Evolutionary conservation across 2,888 invertebrate species (phyloP), one percentile per base, ranked within the genome.

Genomic region (Geophilus truncorum): DNA sequence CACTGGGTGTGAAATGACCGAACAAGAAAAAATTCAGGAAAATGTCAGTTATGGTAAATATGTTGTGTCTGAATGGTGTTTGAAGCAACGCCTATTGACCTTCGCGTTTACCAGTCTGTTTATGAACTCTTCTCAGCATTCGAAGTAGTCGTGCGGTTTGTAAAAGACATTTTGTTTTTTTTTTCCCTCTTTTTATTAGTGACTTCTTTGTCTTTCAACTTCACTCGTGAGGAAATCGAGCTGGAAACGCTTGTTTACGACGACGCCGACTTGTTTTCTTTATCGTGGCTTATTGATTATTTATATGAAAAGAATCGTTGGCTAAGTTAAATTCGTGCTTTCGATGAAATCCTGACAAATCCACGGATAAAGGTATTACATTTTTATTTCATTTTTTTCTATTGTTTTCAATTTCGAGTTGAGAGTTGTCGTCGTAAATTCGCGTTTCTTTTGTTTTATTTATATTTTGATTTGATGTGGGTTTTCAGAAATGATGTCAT

Each of bases 1-100:
- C n/a, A n/a, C n/a, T n/a, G n/a, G n/a, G n/a, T n/a, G n/a, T n/a
- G n/a, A n/a, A n/a, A n/a, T n/a, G n/a, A n/a, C n/a, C n/a, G n/a
- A n/a, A n/a, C n/a, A n/a, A n/a, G n/a, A 32, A 32, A 32, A 32
- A 32, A 32, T 32, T 4, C 2, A 62, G 25, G 9, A 28, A 62
- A 62, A 62, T 62, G 62, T 62, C 62, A 62, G 28, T 62, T 62
- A 62, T 62, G 62, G 62, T 25, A 62, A 62, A 62, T 62, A 62
- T 25, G 62, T 62, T 45, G 45, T 45, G 45, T 45, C 45, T 45
- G 45, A 32, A 18, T 45, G 15, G n/a, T 45, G n/a, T 4, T 62
- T 23, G 23, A 25, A 62, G 62, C 23, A 62, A 62, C 62, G 62
- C 62, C 62, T 23, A 23, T 25, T 15, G 62, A 62, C 62, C 62